Percentiles rank a stretch among this genome's conserved stretches.
Conservation (phyloP, 2,888 invertebrate genomes). For the Lamellibrachia satsuma region DNA sequence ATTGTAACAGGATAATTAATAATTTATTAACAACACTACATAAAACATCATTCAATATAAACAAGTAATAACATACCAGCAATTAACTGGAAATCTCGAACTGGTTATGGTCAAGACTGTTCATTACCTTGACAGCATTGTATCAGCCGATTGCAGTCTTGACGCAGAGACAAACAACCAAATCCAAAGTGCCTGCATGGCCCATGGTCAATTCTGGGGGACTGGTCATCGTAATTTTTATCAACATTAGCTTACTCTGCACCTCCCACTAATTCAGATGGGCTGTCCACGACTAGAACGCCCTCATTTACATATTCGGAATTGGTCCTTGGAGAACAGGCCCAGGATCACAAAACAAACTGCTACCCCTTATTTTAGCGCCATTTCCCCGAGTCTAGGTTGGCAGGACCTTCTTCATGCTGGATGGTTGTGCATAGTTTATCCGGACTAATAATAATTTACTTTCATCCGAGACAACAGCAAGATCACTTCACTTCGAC, state of each 20-base stretch:
- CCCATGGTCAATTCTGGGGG: neutral
- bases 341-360: neutral
- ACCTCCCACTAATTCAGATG: neutral
- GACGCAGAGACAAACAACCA: neutral
- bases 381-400: neutral
- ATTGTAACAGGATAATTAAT: neutral
- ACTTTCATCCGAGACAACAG: neutral
- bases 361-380: neutral
- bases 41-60: neutral
- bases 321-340: neutral
- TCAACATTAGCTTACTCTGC: neutral
- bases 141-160: neutral
- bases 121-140: neutral
- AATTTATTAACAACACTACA: neutral
- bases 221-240: neutral
- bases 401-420: too few species aligned
- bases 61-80: constrained; percentile 6
- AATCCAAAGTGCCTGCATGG: neutral
- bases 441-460: neutral
- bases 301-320: neutral
- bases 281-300: neutral
- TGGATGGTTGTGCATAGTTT: too few species aligned
- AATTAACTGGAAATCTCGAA: neutral
- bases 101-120: neutral
- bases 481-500: neutral